Percentiles rank a stretch among this genome's conserved stretches.
phyloP scores from a whole-genome alignment of 2,888 invertebrate species.

The Agonopterix arenella region DNA sequence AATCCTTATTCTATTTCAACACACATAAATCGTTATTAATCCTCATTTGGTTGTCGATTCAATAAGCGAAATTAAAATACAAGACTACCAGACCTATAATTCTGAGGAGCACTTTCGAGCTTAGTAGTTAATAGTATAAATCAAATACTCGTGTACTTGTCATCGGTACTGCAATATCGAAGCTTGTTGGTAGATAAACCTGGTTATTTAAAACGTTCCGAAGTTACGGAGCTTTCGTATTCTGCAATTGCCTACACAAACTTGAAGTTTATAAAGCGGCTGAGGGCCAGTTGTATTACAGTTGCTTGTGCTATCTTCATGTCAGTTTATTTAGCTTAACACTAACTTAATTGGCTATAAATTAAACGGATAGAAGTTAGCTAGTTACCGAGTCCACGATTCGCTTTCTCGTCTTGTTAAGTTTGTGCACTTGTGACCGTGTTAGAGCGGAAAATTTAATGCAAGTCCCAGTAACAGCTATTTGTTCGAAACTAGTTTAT shows the following conservation, averaged over 20 bases:
- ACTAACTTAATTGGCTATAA: constrained; percentile 73
- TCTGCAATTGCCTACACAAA: constrained; percentile 35
- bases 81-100: constrained; percentile 38
- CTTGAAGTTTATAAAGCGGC: constrained; percentile 27
- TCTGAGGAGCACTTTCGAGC: constrained; percentile 40
- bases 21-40: constrained; percentile 60
- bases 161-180: constrained; percentile 50
- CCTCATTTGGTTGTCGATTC: constrained; percentile 57
- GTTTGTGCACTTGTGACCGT: constrained; percentile 36
- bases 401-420: constrained; percentile 48
- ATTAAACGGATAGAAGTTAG: constrained; percentile 59
- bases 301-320: constrained; percentile 58
- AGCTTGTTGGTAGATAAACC: constrained; percentile 45
- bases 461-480: background rate
- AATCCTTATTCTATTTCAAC: constrained; percentile 30
- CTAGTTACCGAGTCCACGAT: constrained; percentile 46
- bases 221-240: constrained; percentile 28
- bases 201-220: constrained; percentile 42
- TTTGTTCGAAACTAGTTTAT: no score
- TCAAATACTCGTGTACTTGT: constrained; percentile 61
- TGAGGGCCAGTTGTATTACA: constrained; percentile 43
- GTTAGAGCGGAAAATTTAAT: constrained; percentile 30
- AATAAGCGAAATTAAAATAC: constrained; percentile 53
- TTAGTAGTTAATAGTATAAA: constrained; percentile 50
- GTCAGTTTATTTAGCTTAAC: constrained; percentile 69